phyloP scores from a whole-genome alignment of 2,888 invertebrate species.

The Lysandra coridon region DNA sequence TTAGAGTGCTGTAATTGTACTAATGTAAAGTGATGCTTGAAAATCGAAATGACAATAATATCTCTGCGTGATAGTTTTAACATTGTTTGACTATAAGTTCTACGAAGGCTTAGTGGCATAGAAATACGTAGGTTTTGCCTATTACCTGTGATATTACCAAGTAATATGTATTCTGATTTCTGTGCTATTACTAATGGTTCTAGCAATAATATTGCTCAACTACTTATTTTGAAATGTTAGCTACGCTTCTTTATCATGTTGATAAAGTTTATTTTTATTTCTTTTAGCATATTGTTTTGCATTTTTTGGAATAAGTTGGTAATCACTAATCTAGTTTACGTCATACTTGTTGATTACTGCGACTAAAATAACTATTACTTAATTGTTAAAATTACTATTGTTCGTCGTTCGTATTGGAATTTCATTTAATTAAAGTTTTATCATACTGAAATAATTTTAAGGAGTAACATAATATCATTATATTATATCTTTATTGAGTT shows the following conservation, averaged over 20 bases:
- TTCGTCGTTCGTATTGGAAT: not conserved
- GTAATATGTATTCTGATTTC: no score
- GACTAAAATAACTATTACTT: not conserved
- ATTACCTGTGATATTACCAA: not conserved
- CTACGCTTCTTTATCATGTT: not conserved
- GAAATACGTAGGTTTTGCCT: not conserved
- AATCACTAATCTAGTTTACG: not conserved
- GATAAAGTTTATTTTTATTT: conserved; percentile 17
- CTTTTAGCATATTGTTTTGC: not conserved
- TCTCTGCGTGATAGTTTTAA: not conserved
- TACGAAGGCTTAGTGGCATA: not conserved
- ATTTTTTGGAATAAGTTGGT: not conserved
- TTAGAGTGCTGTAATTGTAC: not conserved
- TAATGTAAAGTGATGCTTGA: not conserved
- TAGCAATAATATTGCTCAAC: not conserved
- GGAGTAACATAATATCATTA: not conserved
- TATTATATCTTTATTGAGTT: not conserved
- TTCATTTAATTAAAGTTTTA: no score
- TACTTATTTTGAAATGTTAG: not conserved
- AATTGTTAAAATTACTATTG: not conserved
- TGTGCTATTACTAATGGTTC: not conserved
- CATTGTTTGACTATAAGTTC: not conserved
- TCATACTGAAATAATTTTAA: not conserved
- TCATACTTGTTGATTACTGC: not conserved
- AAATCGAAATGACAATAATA: not conserved